Conservation (phyloP, 23 tunicate genomes). For the Ciona savignyi region DNA sequence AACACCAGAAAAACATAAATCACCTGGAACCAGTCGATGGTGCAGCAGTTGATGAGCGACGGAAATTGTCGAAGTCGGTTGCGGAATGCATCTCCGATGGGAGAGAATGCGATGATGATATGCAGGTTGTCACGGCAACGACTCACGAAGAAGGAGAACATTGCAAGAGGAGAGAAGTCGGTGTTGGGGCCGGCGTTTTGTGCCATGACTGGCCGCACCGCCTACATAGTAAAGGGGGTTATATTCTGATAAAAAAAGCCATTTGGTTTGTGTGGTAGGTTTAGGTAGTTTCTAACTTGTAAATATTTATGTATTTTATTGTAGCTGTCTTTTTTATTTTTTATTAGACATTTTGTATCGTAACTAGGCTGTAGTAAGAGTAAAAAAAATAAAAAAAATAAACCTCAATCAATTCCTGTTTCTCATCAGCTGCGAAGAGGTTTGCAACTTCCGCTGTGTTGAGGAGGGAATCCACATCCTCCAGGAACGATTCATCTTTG, state of each 20-base stretch:
- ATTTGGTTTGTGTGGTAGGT: too few relatives aligned
- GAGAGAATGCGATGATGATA: slow-evolving; percentile 95
- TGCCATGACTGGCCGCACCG: slow-evolving; percentile 82
- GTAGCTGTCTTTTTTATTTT: not conserved
- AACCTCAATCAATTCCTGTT: slow-evolving; percentile 90
- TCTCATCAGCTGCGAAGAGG: slow-evolving; percentile 91
- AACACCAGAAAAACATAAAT: not conserved
- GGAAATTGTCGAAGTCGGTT: slow-evolving; percentile 95
- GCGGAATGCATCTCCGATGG: slow-evolving; percentile 99
- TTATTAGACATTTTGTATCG: not conserved
- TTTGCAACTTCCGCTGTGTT: slow-evolving; percentile 99
- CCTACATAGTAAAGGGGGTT: slow-evolving; percentile 16
- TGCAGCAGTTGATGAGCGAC: slow-evolving; percentile 99
- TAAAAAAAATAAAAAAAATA: too few relatives aligned
- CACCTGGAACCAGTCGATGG: slow-evolving; percentile 99
- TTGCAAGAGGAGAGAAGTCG: slow-evolving; percentile 90
- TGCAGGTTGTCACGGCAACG: slow-evolving; percentile 92
- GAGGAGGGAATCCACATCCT: slow-evolving; percentile 90
- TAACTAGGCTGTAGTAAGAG: not conserved
- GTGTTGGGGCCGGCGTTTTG: slow-evolving; percentile 77
- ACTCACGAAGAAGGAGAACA: slow-evolving; percentile 90
- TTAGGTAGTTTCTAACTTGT: too few relatives aligned
- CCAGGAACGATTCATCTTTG: slow-evolving; percentile 96
- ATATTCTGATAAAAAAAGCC: not conserved
- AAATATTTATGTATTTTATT: too few relatives aligned